Conservation (phyloP, 2,888 invertebrate species). For the Alcis repandata region DNA sequence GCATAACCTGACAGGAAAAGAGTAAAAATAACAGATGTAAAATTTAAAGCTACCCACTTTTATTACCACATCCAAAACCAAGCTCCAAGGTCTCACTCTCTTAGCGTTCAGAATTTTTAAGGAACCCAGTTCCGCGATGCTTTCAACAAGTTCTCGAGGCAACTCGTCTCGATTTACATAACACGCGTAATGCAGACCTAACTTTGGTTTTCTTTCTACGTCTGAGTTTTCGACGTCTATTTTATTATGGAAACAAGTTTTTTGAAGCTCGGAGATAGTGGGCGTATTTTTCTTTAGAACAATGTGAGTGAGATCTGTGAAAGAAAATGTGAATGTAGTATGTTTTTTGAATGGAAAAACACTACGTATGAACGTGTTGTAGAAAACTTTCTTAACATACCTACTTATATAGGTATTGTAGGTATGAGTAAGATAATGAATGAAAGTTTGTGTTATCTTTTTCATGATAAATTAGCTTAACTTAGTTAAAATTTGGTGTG, state of each 20-base stretch:
- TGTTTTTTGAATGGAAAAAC: background rate
- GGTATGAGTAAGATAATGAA: no score
- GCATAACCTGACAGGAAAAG: no score
- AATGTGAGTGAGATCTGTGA: conserved; percentile 6
- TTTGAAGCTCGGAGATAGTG: conserved; percentile 30
- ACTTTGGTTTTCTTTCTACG: conserved; percentile 62
- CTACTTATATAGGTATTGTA: no score
- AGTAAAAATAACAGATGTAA: background rate
- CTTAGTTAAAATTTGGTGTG: no score
- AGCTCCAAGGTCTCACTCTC: conserved; percentile 62
- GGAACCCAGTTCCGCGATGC: conserved; percentile 64
- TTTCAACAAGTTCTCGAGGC: conserved; percentile 67
- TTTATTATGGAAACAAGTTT: conserved; percentile 44
- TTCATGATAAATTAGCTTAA: no score
- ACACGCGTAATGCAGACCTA: conserved; percentile 70
- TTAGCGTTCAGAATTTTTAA: conserved; percentile 77
- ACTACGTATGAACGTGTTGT: background rate
- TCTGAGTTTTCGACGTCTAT: conserved; percentile 46
- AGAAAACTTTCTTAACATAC: background rate
- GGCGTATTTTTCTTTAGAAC: conserved; percentile 27
- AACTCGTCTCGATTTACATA: conserved; percentile 72
- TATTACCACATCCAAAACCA: conserved; percentile 44
- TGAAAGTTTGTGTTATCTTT: no score
- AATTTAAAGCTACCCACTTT: background rate
- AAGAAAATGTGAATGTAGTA: background rate